Evolutionary conservation across 2,797 vertebrate species (phyloP), one percentile per base, ranked within the genome.

Genomic region (Hydrolagus colliei): DNA sequence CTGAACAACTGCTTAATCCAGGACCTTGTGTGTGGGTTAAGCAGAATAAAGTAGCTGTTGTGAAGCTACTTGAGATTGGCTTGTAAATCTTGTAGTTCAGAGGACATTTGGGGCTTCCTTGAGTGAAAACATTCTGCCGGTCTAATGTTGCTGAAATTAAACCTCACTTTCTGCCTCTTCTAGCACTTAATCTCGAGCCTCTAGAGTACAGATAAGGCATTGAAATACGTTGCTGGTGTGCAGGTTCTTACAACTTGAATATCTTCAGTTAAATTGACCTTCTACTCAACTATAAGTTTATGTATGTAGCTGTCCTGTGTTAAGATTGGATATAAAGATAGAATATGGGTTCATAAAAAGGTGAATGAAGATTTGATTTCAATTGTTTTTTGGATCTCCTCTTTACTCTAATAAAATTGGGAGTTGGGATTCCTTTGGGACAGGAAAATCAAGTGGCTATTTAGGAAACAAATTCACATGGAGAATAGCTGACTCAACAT

Each of bases 161-260:
- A 91, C 88, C 89, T 86, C 85, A 72, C 67, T 78, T 88, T 85
- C 73, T 92, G 91, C 90, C 90, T 91, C 92, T 91, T 92, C 88
- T 90, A 93, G 16, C 32, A 16, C 41, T 90, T 79, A 88, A 90
- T 88, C 89, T 88, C 86, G 78, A 89, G 87, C 88, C 90, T 88
- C 89, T 93, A 93, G 91, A 92, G 90, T 93, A 89, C 89, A 90
- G 89, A 89, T 88, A 90, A 93, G 90, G 91, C 92, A 88, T 86
- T 91, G 84, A 88, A 90, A 89, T 90, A 88, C 92, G 88, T 93
- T 90, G 88, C 87, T 90, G 68, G 87, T 18, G 0, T 89, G 78
- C 0, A 1, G 75, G 86, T 76, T 88, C 92, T 90, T 86, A 91
- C 89, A 88, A 91, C 91, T 86, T 86, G 89, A 88, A 73, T 2